Base-by-base conservation (phyloP, 1,140 invertebrate genomes). In the Drosophila prosaltans region DNA sequence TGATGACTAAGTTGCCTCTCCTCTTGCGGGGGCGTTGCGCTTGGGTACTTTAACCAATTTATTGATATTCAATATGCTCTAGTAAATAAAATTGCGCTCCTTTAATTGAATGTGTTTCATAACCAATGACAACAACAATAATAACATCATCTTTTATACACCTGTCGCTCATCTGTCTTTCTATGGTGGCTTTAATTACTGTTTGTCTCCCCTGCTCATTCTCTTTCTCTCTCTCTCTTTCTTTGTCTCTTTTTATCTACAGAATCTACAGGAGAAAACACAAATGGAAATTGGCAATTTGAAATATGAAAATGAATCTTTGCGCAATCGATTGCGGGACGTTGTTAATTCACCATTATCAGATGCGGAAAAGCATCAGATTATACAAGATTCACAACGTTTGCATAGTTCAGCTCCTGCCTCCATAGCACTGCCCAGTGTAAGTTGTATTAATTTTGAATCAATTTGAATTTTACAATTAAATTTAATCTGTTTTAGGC, bases 341-440 rank as follows among this genome's bases (percentile, higher is more conserved):
- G 95, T 97, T 58, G 95, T 95, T 45, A 95, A 96, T 92, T 96
- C 95, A 69, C 95, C 96, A 68, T 92, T 97, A 54, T 96, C 95
- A n/a, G 96, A 97, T 93, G 95, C 95, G 75, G 95, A 97, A 92
- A 97, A 97, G 91, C 95, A 96, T 76, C 95, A 96, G 89, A 93
- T 96, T 73, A 93, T 96, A 74, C 93, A 95, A 78, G 95, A 95
- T 83, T 94, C 94, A 8, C 94, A 95, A 71, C 94, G 95, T 72
- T 93, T 94, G 71, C 94, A 95, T 73, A 94, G 94, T 92, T 93
- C 94, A 41, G 94, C 94, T 36, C 94, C 95, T 67, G 94, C 95
- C 66, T 94, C 95, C 3, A 94, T 95, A 83, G 93, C 93, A 91
- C 85, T 94, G 92, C 78, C 94, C 92, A 79, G 93, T 93, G 84